These are phyloP conservation scores for Gobius niger DNA, from an alignment of 2,113 vertebrate genomes.

Conservation along the genomic window DNA sequence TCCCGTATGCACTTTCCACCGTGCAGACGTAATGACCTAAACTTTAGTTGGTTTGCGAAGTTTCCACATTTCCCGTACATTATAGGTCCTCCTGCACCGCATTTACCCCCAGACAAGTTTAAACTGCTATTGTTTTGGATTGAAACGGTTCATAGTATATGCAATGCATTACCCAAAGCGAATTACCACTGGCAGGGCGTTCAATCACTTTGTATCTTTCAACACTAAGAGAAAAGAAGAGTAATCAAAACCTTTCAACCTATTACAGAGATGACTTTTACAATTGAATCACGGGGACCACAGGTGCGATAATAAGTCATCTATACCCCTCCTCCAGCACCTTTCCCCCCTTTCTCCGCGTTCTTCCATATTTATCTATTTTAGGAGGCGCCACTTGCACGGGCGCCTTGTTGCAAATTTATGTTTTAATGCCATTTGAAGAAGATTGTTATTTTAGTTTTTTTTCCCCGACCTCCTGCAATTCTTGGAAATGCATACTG, in stretches of 20 bases:
- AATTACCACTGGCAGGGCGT: constrained; percentile 95
- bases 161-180: constrained; percentile 97
- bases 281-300: constrained; percentile 99
- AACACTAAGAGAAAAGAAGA: constrained; percentile 97
- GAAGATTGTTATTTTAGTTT: constrained; percentile 54
- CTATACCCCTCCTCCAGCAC: constrained; percentile 92
- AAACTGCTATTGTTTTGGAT: constrained; percentile 92
- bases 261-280: constrained; percentile 99
- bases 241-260: constrained; percentile 99
- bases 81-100: constrained; percentile 57
- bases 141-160: constrained; percentile 95
- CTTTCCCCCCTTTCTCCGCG: constrained; percentile 85
- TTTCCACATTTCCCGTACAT: constrained; percentile 23
- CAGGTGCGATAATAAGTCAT: constrained; percentile 99
- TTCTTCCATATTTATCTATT: constrained; percentile 99
- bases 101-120: constrained; percentile 87
- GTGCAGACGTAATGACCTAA: not conserved
- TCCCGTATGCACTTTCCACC: not conserved
- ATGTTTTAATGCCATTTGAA: constrained; percentile 78
- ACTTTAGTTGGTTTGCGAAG: constrained; percentile 57
- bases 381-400: constrained; percentile 77
- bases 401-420: constrained; percentile 73
- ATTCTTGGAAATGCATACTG: constrained; percentile 77
- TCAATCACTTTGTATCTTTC: constrained; percentile 98
- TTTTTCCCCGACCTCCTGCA: constrained; percentile 34